Conservation (phyloP, 1,140 invertebrate species). For the Cotesia chilonis region DNA sequence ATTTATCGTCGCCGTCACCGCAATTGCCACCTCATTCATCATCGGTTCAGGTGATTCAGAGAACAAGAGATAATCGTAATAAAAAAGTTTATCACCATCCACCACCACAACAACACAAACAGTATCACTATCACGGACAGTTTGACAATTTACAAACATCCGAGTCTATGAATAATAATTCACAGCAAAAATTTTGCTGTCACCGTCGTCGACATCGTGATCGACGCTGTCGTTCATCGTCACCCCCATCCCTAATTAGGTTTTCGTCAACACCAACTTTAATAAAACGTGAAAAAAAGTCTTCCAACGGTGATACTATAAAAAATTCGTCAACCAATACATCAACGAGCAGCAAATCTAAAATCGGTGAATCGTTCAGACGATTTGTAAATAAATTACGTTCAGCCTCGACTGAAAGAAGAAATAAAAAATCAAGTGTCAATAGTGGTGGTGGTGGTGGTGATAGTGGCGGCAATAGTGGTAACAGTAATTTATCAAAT, state of each 20-base stretch:
- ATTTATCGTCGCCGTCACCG: no score
- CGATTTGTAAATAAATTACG: slow-evolving; percentile 31
- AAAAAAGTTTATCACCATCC: slow-evolving; percentile 55
- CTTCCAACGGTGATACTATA: slow-evolving; percentile 14
- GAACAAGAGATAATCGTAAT: slow-evolving; percentile 58
- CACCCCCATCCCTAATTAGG: slow-evolving; percentile 59
- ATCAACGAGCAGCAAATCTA: slow-evolving; percentile 14
- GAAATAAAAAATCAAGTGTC: slow-evolving; percentile 63
- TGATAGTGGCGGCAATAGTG: slow-evolving; percentile 39
- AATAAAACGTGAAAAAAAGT: slow-evolving; percentile 28
- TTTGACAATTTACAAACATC: slow-evolving; percentile 36
- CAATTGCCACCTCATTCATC: slow-evolving; percentile 20
- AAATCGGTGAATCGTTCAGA: slow-evolving; percentile 32
- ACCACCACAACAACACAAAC: slow-evolving; percentile 59
- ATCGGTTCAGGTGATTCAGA: slow-evolving; percentile 53
- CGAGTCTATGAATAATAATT: slow-evolving; percentile 51
- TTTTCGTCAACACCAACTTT: background rate
- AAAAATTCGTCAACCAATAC: slow-evolving; percentile 6
- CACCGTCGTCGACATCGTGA: no score
- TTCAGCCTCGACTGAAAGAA: slow-evolving; percentile 31
- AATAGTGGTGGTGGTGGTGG: no score
- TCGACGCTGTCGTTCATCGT: slow-evolving; percentile 60
- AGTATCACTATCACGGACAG: slow-evolving; percentile 48
- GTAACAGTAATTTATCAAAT: slow-evolving; percentile 39
- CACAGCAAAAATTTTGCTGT: no score